Evolutionary conservation across 2,888 invertebrate genomes (phyloP), one percentile per base, ranked within the genome.

Genomic region (Desoria tigrina): DNA sequence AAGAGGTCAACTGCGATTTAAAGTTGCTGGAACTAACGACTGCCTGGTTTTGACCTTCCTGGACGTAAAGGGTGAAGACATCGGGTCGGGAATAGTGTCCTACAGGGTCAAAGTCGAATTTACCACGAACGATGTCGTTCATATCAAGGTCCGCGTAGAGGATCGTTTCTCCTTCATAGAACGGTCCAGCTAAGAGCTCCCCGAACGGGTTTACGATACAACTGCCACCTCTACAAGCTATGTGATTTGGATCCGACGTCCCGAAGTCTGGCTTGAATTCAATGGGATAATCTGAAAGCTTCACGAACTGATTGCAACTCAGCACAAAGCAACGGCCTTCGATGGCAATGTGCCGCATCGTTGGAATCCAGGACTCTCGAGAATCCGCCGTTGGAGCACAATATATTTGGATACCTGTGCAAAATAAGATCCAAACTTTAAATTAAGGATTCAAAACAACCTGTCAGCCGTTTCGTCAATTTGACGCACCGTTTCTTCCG

Each of bases 321-420:
- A 72, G 65, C 27, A 72, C 72, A 57, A 69, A 72, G 60, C 72
- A 72, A 16, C 72, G 51, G 11, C 72, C 72, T 54, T 72, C 72
- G 50, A 65, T 37, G 3, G 72, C 72, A 65, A 72, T 67, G 39
- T 72, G 72, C 14, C 67, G 63, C 72, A 72, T 69, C 37, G 72
- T 60, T 3, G 69, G 7, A 16, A 42, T 11, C 72, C 72, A 72
- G 18, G 55, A n/a, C 1, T 72, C 72, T 21, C 72, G 62, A 24
- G 23, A 18, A 32, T 72, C 72, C 2, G 69, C 72, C 11, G 72
- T 72, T 2, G 68, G 69, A 21, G 72, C 72, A 42, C 63, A 65
- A 54, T 72, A 72, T 26, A 72, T 66, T 55, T 72, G 58, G 9
- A 72, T 62, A 54, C 71, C 71, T 70, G 32, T 16, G 24, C n/a